Base-by-base conservation (phyloP, 2,797 vertebrate species). In the Galaxias olidus region DNA sequence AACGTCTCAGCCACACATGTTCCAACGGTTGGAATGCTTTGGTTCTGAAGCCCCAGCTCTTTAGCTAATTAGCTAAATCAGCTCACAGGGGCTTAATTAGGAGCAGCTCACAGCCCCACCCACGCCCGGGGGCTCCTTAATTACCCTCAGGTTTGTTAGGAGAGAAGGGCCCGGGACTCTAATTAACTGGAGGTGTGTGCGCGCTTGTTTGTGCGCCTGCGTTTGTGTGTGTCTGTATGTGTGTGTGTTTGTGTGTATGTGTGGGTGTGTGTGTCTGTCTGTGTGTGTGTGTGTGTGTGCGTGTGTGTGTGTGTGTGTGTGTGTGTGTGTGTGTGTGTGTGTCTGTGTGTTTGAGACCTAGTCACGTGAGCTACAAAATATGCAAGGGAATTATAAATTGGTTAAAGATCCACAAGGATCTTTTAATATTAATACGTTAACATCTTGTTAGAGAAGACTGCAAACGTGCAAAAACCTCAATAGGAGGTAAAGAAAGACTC, bases 51-150 rank as follows among this genome's bases (percentile, higher is more conserved):
- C 72, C 63, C 59, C 80, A 80, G 83, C 81, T 30, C 30, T 77
- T 90, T 85, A 89, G 88, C 81, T 90, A 90, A 92, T 93, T 90
- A 90, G 87, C 86, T 87, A 91, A 90, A 91, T 90, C 87, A 89
- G 85, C 86, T 88, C 89, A 66, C 89, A 82, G 83, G 91, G 90
- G 92, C 83, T 92, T 92, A 91, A 92, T 93, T 91, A 91, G 84
- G 85, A 83, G 77, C 81, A 86, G 81, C 82, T 86, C 74, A 17
- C 85, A 88, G 83, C 89, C 84, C 82, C 82, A 61, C 82, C 86
- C 63, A 78, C 78, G 80, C 90, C 88, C 88, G 76, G 87, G 85
- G 79, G 86, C 89, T 91, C 81, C 86, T 92, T 91, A 91, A 92
- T 91, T 90, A 93, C 86, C 88, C 76, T 70, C 81, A 82, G 88